Evolutionary conservation across 92 coral and sea anemone species (phyloP).

Genomic region (Bergia puertoricense): DNA sequence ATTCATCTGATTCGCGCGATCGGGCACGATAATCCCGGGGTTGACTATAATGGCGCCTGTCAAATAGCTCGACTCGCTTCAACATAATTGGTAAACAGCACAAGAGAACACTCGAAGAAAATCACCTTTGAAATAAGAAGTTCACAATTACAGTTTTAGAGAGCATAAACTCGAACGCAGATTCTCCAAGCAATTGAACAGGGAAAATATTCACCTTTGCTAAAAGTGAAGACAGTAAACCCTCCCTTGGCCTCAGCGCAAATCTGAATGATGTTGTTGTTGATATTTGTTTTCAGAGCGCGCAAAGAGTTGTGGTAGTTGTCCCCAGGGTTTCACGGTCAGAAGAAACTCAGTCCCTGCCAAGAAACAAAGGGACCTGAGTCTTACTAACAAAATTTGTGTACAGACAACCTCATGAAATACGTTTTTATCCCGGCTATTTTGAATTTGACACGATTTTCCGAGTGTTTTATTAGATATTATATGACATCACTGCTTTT

Average conservation of each 20-base stretch:
- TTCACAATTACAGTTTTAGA: neutral
- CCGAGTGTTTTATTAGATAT: neutral
- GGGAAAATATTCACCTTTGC: neutral
- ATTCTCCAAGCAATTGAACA: neutral
- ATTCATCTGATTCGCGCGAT: neutral
- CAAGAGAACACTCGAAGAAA: neutral
- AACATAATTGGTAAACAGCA: neutral
- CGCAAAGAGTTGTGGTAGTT: slow-evolving; percentile 28
- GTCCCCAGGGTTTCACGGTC: slow-evolving; percentile 16
- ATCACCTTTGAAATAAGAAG: neutral
- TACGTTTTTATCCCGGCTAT: neutral
- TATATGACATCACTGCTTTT: neutral
- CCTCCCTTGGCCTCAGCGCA: slow-evolving; percentile 9
- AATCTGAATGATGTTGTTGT: slow-evolving; percentile 11
- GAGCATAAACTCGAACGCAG: neutral
- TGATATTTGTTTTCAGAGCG: slow-evolving; percentile 17
- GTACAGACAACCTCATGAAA: neutral
- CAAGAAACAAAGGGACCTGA: neutral
- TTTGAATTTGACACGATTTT: neutral
- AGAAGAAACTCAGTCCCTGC: neutral
- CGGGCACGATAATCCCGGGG: neutral
- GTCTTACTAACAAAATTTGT: neutral
- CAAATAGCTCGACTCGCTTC: neutral
- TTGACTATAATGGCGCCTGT: neutral
- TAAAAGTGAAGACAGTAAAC: neutral